Conservation (phyloP, 2,113 vertebrate genomes). For the Pelodiscus sinensis region DNA sequence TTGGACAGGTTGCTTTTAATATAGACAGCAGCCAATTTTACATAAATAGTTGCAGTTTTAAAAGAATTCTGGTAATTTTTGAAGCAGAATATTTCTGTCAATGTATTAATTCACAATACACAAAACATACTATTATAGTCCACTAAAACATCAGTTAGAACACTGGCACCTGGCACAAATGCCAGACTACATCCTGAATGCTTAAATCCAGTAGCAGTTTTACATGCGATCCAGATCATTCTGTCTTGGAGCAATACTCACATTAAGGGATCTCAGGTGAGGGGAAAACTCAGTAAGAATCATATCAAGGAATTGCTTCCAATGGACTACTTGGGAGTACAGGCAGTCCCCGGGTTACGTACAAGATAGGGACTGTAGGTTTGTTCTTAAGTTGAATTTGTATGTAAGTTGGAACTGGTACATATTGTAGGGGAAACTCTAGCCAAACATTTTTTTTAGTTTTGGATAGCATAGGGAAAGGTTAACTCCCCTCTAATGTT, state of each 20-base stretch:
- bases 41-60: neutral
- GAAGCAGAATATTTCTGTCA: neutral
- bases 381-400: too few relatives aligned
- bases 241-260: neutral
- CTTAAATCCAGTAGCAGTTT: neutral
- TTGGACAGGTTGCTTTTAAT: neutral
- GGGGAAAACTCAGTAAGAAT: neutral
- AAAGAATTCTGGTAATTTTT: neutral
- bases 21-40: neutral
- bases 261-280: fast-evolving
- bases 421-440: too few relatives aligned
- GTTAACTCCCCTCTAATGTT: too few relatives aligned
- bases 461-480: too few relatives aligned
- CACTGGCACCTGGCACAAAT: neutral
- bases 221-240: neutral
- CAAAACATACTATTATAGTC: neutral
- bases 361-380: too few relatives aligned
- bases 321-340: neutral
- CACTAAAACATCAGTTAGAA: neutral
- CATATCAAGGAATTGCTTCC: fast-evolving
- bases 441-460: too few relatives aligned
- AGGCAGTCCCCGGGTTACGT: too few relatives aligned
- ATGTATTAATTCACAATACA: neutral
- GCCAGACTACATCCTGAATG: neutral
- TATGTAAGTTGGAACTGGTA: too few relatives aligned